Percentiles rank a stretch among this genome's conserved stretches.
Conservation (phyloP, 1,140 invertebrate species). For the Macrocentrus cingulum region DNA sequence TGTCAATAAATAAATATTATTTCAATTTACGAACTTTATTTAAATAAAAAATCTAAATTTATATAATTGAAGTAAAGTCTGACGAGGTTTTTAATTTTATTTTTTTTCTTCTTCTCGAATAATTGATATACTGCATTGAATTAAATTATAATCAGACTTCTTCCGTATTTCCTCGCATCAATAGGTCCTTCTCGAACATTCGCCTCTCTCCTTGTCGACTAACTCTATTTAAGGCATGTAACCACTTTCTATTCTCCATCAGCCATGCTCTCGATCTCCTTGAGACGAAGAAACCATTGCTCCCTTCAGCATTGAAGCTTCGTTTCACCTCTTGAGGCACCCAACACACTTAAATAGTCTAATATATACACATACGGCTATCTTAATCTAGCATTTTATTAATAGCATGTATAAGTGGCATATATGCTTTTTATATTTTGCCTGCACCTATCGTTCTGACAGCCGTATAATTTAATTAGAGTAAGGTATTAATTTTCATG, state of each 20-base stretch:
- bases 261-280: conserved; percentile 31
- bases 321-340: background rate
- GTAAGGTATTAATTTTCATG: no score
- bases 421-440: background rate
- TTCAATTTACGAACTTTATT: no score
- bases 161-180: no score
- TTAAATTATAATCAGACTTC: no score
- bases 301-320: background rate
- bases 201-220: conserved; percentile 2
- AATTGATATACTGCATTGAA: no score
- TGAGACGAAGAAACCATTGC: conserved; percentile 29
- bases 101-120: no score
- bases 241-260: conserved; percentile 40
- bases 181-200: background rate
- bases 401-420: no score
- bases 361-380: background rate
- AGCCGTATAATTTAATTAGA: no score
- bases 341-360: background rate
- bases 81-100: no score
- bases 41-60: no score
- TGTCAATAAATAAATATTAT: no score
- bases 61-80: no score
- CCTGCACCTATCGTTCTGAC: background rate
- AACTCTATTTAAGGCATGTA: conserved; percentile 31
- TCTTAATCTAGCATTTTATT: background rate